phyloP scores from a whole-genome alignment of 2,113 vertebrate genomes.

The Azemiops feae region DNA sequence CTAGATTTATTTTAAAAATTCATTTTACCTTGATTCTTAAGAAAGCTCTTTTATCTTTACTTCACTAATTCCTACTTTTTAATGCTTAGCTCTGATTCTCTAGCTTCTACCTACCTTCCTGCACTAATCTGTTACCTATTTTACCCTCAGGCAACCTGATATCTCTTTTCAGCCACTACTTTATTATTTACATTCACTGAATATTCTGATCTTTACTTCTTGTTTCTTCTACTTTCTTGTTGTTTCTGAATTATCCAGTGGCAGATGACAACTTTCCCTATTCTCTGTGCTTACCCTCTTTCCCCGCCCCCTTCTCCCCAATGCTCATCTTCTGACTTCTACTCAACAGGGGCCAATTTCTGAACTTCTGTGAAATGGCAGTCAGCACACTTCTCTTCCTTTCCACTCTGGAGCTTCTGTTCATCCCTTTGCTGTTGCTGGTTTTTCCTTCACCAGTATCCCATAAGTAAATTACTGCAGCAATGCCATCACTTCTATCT shows the following conservation, averaged over 20 bases:
- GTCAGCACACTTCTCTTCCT: background rate
- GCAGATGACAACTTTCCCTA: background rate
- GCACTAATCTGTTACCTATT: background rate
- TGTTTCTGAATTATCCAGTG: background rate
- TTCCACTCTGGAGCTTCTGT: background rate
- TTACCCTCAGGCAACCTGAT: background rate
- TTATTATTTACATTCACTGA: background rate
- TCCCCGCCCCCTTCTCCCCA: background rate
- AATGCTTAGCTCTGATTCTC: background rate
- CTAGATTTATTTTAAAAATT: background rate
- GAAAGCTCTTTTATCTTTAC: background rate
- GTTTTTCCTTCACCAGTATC: background rate
- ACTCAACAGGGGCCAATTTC: background rate
- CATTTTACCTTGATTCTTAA: background rate
- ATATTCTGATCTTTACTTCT: background rate
- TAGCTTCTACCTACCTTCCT: background rate
- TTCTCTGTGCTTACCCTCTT: background rate
- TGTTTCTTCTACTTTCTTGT: background rate
- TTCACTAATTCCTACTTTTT: background rate
- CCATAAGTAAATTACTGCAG: background rate
- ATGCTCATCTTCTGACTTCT: background rate
- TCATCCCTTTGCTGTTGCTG: background rate
- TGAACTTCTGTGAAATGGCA: background rate
- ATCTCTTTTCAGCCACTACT: background rate
- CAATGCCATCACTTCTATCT: background rate